Evolutionary conservation across 2,113 vertebrate genomes (phyloP), one percentile per base, ranked within the genome.

Genomic region (Percopsis transmontana): DNA sequence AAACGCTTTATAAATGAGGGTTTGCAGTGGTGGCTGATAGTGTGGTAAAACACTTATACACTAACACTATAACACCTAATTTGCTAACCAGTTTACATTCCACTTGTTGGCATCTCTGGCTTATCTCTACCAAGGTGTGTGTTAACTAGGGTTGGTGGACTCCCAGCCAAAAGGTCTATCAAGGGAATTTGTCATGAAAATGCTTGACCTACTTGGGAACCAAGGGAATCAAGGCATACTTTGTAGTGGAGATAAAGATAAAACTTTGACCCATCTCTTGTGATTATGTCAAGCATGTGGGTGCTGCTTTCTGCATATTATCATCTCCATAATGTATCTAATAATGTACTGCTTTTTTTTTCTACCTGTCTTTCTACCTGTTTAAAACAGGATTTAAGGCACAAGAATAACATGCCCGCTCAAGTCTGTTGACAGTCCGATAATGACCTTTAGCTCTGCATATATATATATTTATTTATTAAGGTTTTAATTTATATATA

Each of bases 211-310:
- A 48, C 18, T 33, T 66, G 63, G 15, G 23, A 19, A 19, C 8
- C 11, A 1, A 10, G 63, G n/a, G 58, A 72, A 24, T 58, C 16
- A 21, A 13, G 21, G 2, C 42, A 53, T 20, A 40, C 20, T 54
- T 20, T 52, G 21, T 10, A 52, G 19, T 52, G 20, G 15, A 58
- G 55, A 79, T 63, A 52, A 72, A 62, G 48, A 23, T 11, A 44
- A 67, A 66, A 58, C 58, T 9, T 68, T 66, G 66, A 75, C 58
- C 68, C 42, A 38, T 9, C 55, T 14, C 39, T 66, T 2, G 45
- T 61, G 41, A 59, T 53, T 19, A 42, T 47, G 24, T 42, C 1
- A n/a, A 45, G 19, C 41, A 23, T n/a, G 48, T 21, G 27, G 27
- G 27, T 66, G 55, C 18, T 23, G 14, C 24, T 20, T 68, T 19